phyloP scores from a whole-genome alignment of 2,797 vertebrate species.

The Sebastes nivosus region DNA sequence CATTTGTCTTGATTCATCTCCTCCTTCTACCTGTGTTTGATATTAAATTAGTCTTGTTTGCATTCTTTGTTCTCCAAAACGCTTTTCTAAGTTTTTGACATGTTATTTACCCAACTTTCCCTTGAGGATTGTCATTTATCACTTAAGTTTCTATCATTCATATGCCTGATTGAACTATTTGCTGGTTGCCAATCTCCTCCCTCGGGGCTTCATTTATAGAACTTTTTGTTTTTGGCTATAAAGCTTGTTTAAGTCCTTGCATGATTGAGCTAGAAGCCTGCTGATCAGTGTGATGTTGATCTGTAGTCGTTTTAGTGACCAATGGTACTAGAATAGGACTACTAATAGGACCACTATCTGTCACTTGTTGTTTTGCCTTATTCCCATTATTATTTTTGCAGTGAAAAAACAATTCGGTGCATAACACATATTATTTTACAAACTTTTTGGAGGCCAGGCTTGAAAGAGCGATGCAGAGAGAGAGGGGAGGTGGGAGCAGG shows the following conservation, averaged over 20 bases:
- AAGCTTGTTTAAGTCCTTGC: slow-evolving; percentile 6
- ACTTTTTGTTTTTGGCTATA: not conserved
- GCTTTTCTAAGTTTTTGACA: slow-evolving; percentile 4
- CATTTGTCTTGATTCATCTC: slow-evolving; percentile 30
- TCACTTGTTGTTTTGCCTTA: not conserved
- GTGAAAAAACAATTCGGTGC: not conserved
- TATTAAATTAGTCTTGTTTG: slow-evolving; percentile 28
- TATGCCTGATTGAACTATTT: not conserved
- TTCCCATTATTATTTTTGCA: not conserved
- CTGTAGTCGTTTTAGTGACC: not conserved
- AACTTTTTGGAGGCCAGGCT: not conserved
- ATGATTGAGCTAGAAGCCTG: not conserved
- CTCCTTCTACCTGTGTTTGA: slow-evolving; percentile 30
- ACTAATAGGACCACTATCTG: not conserved
- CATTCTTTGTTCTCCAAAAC: slow-evolving; percentile 18
- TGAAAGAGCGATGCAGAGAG: not conserved
- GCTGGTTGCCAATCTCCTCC: not conserved
- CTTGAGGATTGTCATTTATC: slow-evolving; percentile 12
- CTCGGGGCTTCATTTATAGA: slow-evolving; percentile 3
- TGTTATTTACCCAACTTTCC: not conserved
- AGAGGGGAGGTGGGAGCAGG: not conserved
- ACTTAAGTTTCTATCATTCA: slow-evolving; percentile 14
- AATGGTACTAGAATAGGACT: not conserved
- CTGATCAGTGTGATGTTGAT: not conserved
- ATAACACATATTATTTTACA: not conserved